Base-by-base conservation (phyloP, 1,140 invertebrate genomes). In the Ctenoplectra terminalis region DNA sequence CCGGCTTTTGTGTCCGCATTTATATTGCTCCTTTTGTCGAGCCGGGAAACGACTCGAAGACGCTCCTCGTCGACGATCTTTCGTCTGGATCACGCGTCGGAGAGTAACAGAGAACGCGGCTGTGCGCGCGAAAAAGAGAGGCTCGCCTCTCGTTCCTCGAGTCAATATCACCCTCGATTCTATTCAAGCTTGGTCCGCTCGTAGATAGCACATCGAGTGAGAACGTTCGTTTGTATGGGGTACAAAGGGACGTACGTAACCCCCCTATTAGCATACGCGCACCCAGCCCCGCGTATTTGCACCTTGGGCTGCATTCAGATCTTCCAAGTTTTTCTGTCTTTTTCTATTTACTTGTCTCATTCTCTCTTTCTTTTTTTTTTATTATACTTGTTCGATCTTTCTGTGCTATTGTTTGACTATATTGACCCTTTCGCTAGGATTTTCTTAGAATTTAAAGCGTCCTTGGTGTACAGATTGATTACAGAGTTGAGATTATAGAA, bases 191-290 rank as follows among this genome's bases (percentile, higher is more conserved):
- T 48, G 46, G 60, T 69, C 78, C 31, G 64, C 71, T 66, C 48
- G 70, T 48, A 74, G 77, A 80, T 72, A 79, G 77, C 70, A 61
- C 52, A 81, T 74, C 76, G 76, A 81, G 78, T 74, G 84, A 85
- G 84, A 85, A 85, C 77, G 83, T 66, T 85, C 84, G 84, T 85
- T 85, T 85, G 75, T 73, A 61, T 43, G 83, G 1, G 56, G 75
- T 71, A 85, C 83, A 85, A 85, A 85, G 56, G 64, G 50, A 74
- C 43, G 43, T 40, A 46, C 37, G 70, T 29, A 52, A 70, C 84
- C 52, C 54, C 75, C 75, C n/a, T n/a, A 78, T 78, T 78, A 78
- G 75, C 66, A 78, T 78, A 66, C 64, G 43, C 75, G 29, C 34
- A 9, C n/a, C n/a, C 48, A 37, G 40, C 67, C 60, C 50, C 52